Evolutionary conservation across 2,888 invertebrate species (phyloP).

Genomic region (Scelioninae gen. 1): DNA sequence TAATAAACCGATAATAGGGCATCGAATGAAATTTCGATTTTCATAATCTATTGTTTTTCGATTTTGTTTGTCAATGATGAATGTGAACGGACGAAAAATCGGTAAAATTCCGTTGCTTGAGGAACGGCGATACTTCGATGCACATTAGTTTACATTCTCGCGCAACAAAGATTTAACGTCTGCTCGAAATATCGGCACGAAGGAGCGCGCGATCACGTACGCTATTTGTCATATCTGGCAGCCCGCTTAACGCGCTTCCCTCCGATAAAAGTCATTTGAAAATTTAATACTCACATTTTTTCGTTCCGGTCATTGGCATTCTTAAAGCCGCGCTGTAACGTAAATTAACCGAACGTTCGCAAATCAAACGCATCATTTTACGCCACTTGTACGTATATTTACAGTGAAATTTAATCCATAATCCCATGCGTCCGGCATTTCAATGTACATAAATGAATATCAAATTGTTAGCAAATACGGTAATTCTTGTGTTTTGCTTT

Average conservation of each 20-base stretch:
- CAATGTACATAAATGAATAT: conserved; percentile 56
- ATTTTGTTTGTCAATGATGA: conserved; percentile 51
- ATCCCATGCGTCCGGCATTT: conserved; percentile 30
- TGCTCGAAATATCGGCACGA: conserved; percentile 53
- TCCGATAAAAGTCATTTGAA: conserved; percentile 59
- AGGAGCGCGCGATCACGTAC: conserved; percentile 58
- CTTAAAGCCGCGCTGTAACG: conserved; percentile 33
- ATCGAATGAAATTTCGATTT: conserved; percentile 46
- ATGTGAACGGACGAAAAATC: conserved; percentile 22
- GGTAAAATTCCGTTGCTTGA: conserved; percentile 26
- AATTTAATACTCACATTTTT: conserved; percentile 63
- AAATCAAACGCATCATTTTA: conserved; percentile 53
- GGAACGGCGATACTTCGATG: conserved; percentile 27
- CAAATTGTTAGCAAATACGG: conserved; percentile 42
- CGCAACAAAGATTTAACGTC: conserved; percentile 59
- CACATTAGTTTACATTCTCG: conserved; percentile 44
- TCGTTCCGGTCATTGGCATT: conserved; percentile 48
- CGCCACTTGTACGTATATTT: conserved; percentile 44
- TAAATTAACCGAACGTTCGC: conserved; percentile 43
- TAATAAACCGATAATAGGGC: conserved; percentile 27
- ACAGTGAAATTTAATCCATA: conserved; percentile 40
- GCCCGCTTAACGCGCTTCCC: conserved; percentile 50
- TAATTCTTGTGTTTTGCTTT: conserved; percentile 23
- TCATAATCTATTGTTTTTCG: conserved; percentile 55
- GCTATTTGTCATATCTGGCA: conserved; percentile 58